Evolutionary conservation across 1,140 invertebrate species (phyloP), one percentile per base, ranked within the genome.

Genomic region (Hycleus cichorii): DNA sequence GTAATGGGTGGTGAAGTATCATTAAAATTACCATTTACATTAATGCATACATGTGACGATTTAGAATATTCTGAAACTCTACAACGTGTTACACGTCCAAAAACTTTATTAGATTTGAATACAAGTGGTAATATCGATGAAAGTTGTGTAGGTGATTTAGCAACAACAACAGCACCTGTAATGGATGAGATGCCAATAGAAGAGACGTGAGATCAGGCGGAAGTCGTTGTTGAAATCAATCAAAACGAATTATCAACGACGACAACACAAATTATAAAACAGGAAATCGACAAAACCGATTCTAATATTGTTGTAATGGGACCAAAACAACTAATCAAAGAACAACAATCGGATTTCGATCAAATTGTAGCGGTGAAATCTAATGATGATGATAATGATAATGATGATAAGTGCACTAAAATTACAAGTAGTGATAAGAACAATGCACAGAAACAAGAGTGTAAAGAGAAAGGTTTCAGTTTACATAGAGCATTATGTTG

Each of bases 1-100:
- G 80, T 85, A 2, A 90, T 92, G 79, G 88, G 88, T 0, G 87
- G 88, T 1, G 85, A 88, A 48, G 73, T 93, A 8, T 86, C 85
- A 2, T 74, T 91, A 0, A 91, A 91, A 72, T 70, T 93, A 26
- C 90, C 90, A 0, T 93, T 93, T 69, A 84, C 82, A 1, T 72
- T 92, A 3, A 83, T 82, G 78, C 81, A 83, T 64, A 80, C 76
- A 3, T 74, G 73, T 3, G 66, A 68, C 3, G 79, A 81, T 24
- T 62, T 59, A 39, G 67, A 72, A 38, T 60, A 65, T 39, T 48
- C 61, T 9, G 59, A 64, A 40, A 64, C 60, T 25, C 44, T 66
- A 48, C 64, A 63, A 18, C 54, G 59, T 38, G 51, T 64, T 9
- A 12, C 3, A 49, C 60, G 42, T 58, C 65, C 50, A 48, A 40